Evolutionary conservation across 2,888 invertebrate genomes (phyloP), one percentile per base, ranked within the genome.

Genomic region (Xestia ashworthii): DNA sequence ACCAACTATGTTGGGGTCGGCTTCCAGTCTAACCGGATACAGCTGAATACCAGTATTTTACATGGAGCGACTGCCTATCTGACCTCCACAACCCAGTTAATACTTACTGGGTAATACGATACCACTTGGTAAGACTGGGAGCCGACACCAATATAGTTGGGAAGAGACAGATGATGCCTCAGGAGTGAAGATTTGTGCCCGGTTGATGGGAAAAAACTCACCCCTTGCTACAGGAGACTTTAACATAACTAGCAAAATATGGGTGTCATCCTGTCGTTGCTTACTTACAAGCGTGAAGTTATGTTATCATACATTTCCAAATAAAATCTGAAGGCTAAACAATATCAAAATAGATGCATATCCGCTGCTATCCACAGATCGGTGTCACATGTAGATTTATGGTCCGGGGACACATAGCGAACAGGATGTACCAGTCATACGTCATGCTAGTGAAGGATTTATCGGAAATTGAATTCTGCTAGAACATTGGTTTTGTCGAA

Each of bases 401-500:
- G 8, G 44, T 12, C 5, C 38, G 53, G 53, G 4, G 44, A 16
- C 68, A 80, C n/a, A 60, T 62, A 41, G 68, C 12, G 68, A 46
- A 38, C 74, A 85, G 83, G 86, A 83, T 77, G 50, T 48, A 46
- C 41, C 62, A 53, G 64, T 50, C 73, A 71, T 80, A 72, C 22
- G 70, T 80, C 74, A 79, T n/a, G 46, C 44, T 55, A 46, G 32
- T n/a, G 71, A 68, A 78, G 12, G 78, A 88, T 89, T 87, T 88
- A 87, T 86, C 58, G 77, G 58, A 81, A 83, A 88, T 88, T 87
- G 78, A 84, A 84, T 85, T 81, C 38, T 64, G 62, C 8, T 55
- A 71, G 60, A 55, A 48, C 55, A 46, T 19, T 50, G 44, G 38
- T 8, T 77, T 82, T 9, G 19, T 46, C n/a, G n/a, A 41, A n/a